Percentiles rank a stretch among this genome's conserved stretches.
phyloP scores from a whole-genome alignment of 2,113 vertebrate species.

The Prinia subflava region DNA sequence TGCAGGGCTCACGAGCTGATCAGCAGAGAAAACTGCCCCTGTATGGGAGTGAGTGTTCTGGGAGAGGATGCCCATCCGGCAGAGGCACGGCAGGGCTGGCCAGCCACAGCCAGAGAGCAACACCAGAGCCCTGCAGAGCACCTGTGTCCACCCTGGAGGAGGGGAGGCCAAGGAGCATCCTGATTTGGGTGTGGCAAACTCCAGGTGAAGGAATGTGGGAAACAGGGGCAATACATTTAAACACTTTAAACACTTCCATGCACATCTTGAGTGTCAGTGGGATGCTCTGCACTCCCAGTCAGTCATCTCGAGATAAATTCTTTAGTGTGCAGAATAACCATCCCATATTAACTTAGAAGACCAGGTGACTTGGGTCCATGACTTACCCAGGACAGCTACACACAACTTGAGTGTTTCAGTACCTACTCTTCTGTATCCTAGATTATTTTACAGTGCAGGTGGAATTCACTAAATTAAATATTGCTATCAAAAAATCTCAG shows the following conservation, averaged over 20 bases:
- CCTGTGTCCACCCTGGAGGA: rapidly evolving
- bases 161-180: not conserved
- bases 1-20: not conserved
- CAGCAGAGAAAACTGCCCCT: not conserved
- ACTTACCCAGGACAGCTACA: not conserved
- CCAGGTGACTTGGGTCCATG: not conserved
- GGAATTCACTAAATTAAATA: constrained; percentile 25
- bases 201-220: not conserved
- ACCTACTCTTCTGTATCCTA: not conserved
- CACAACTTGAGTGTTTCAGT: not conserved
- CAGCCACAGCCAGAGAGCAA: rapidly evolving
- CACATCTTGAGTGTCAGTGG: not conserved
- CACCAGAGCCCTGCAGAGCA: rapidly evolving
- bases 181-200: not conserved
- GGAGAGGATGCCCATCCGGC: not conserved
- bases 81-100: not conserved
- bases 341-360: not conserved
- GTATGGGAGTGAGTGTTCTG: rapidly evolving
- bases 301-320: not conserved
- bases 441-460: not conserved
- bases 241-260: not conserved
- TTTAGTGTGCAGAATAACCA: not conserved
- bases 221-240: not conserved
- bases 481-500: not conserved
- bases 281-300: not conserved